Evolutionary conservation across 1,140 invertebrate species (phyloP).

Genomic region (Drosophila sulfurigaster): DNA sequence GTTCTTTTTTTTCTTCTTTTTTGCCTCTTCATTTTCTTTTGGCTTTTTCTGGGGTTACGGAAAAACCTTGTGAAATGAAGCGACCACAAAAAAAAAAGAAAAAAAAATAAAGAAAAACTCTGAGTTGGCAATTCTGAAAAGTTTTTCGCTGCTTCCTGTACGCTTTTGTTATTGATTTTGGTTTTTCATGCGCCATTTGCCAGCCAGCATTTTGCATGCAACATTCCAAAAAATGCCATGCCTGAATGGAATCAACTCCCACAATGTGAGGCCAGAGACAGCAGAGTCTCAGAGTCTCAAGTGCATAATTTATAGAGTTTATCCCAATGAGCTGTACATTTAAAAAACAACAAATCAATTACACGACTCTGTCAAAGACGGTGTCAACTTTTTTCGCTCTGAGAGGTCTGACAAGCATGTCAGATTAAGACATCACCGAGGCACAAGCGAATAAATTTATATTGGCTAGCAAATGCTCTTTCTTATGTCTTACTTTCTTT

Average conservation of each 20-base stretch:
- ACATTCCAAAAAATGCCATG: constrained; percentile 36
- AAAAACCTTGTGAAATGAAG: constrained; percentile 66
- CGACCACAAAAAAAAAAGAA: constrained; percentile 55
- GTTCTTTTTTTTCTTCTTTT: constrained; percentile 8
- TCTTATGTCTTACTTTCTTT: too few species aligned
- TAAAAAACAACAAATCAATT: constrained; percentile 65
- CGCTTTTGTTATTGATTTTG: constrained; percentile 71
- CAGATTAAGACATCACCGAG: background rate
- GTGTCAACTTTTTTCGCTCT: background rate
- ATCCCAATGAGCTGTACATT: constrained; percentile 37
- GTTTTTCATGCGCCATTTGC: constrained; percentile 72
- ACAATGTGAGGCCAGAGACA: background rate
- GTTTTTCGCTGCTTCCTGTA: constrained; percentile 21
- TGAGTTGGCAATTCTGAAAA: constrained; percentile 66
- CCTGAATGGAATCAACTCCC: constrained; percentile 15
- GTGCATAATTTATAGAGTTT: constrained; percentile 65
- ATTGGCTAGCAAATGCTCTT: background rate
- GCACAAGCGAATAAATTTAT: background rate
- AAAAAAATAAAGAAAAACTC: constrained; percentile 39
- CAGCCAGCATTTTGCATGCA: constrained; percentile 62
- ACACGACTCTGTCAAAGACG: constrained; percentile 5
- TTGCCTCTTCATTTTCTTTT: constrained; percentile 9
- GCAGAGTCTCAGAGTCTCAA: constrained; percentile 9
- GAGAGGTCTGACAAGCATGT: background rate
- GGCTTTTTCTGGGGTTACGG: constrained; percentile 18